These are phyloP conservation scores for Rotaria magnacalcarata DNA, from an alignment of 2,888 invertebrate genomes.

Conservation along the genomic window DNA sequence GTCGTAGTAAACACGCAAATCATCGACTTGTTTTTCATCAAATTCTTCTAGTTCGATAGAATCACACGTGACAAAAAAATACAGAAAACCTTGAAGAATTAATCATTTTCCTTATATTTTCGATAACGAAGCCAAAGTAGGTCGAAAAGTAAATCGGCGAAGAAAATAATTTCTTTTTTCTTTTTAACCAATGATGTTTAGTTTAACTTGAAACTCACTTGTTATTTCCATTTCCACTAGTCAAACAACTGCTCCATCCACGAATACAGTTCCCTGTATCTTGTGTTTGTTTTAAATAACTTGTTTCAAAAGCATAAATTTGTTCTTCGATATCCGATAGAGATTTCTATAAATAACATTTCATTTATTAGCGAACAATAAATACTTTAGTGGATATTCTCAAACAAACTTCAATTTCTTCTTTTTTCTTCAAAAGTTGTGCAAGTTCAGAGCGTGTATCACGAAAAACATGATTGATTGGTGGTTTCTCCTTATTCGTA, in stretches of 20 bases:
- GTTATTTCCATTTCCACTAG: not conserved
- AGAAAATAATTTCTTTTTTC: too few species aligned
- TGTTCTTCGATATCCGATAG: not conserved
- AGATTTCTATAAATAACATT: not conserved
- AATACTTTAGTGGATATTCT: too few species aligned
- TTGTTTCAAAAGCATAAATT: not conserved
- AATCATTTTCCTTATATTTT: too few species aligned
- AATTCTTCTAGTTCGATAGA: too few species aligned
- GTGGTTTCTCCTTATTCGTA: not conserved
- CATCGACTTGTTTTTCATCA: too few species aligned
- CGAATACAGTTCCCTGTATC: slow-evolving; percentile 15
- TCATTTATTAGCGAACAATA: not conserved
- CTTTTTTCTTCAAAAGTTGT: slow-evolving; percentile 8
- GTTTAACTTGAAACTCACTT: not conserved
- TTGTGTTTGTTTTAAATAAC: slow-evolving; percentile 19
- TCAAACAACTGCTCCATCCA: not conserved
- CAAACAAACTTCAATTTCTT: slow-evolving; percentile 16
- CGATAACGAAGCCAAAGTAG: too few species aligned
- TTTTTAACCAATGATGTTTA: not conserved
- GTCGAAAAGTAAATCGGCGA: too few species aligned
- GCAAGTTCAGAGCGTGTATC: slow-evolving; percentile 11
- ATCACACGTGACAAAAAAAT: too few species aligned
- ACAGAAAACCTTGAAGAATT: too few species aligned
- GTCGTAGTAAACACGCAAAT: too few species aligned
- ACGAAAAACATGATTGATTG: not conserved